These are phyloP conservation scores for Parazoanthus atlanticus DNA, from an alignment of 92 coral and sea anemone species.

Conservation along the genomic window DNA sequence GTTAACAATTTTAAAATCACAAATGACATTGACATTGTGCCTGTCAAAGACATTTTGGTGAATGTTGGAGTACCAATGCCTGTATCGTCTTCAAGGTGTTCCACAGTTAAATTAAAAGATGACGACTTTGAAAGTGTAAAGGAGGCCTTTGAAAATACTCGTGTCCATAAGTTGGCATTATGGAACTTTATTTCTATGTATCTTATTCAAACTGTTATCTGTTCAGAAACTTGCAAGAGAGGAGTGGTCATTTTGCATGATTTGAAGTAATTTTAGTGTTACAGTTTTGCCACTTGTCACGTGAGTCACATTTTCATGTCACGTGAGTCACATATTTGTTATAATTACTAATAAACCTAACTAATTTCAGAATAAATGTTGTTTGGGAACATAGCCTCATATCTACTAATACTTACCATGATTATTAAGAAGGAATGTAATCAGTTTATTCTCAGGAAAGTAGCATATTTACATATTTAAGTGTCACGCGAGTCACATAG, in stretches of 20 bases:
- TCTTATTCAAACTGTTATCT: slow-evolving; percentile 27
- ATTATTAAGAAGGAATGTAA: slow-evolving; percentile 28
- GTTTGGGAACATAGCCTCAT: slow-evolving; percentile 29
- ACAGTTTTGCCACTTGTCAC: slow-evolving; percentile 53
- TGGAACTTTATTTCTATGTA: slow-evolving; percentile 27
- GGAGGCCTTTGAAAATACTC: slow-evolving; percentile 36
- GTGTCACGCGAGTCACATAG: slow-evolving; percentile 50
- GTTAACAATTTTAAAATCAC: slow-evolving; percentile 46
- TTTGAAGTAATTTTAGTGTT: slow-evolving; percentile 25
- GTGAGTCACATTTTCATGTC: slow-evolving; percentile 60
- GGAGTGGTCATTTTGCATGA: slow-evolving; percentile 44
- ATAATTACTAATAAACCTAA: slow-evolving; percentile 4
- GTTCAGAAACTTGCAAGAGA: slow-evolving; percentile 44
- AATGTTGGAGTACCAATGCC: slow-evolving; percentile 44
- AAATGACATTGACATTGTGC: slow-evolving; percentile 44
- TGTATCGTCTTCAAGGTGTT: slow-evolving; percentile 52
- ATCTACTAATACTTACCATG: slow-evolving; percentile 22
- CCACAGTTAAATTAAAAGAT: slow-evolving; percentile 48
- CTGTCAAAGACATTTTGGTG: slow-evolving; percentile 44
- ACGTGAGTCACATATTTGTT: no score
- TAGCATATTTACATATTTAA: slow-evolving; percentile 2
- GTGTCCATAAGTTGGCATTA: slow-evolving; percentile 26
- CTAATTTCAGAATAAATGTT: slow-evolving; percentile 38
- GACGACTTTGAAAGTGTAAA: slow-evolving; percentile 35
- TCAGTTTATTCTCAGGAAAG: slow-evolving; percentile 45